phyloP scores from a whole-genome alignment of 1,140 invertebrate species.

The Muscidifurax raptorellus region DNA sequence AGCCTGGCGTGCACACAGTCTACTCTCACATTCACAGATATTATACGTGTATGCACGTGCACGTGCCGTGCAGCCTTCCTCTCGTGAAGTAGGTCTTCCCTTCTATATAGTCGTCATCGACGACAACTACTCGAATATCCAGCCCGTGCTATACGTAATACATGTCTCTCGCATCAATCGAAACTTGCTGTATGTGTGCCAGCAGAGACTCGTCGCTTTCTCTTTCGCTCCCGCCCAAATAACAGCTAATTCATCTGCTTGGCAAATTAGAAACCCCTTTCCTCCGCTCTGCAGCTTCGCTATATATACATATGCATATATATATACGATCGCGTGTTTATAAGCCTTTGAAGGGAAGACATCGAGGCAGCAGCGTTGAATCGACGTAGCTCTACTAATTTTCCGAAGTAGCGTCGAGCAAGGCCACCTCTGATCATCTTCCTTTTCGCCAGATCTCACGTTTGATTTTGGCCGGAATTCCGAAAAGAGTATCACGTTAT shows the following conservation, averaged over 20 bases:
- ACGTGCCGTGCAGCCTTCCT: not conserved
- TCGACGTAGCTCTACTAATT: not conserved
- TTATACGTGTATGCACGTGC: not conserved
- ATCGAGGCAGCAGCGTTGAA: not conserved
- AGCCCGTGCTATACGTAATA: not conserved
- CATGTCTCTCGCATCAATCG: not conserved
- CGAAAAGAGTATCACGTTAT: not conserved
- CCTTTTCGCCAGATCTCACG: not conserved
- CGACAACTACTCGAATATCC: constrained; percentile 6
- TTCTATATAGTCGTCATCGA: not conserved
- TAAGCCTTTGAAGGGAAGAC: not conserved
- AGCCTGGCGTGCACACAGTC: not conserved
- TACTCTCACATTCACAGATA: not conserved
- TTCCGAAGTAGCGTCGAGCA: not conserved
- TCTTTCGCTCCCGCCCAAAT: not conserved
- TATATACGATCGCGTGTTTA: not conserved
- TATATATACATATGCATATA: not conserved
- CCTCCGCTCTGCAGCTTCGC: not conserved
- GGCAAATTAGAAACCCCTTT: constrained; percentile 1
- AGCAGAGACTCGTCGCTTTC: not conserved
- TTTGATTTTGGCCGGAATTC: not conserved
- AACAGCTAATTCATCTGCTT: not conserved
- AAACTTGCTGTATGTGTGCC: not conserved
- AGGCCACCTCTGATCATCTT: not conserved
- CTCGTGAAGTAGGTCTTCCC: not conserved